Conservation (phyloP, 2,113 vertebrate genomes). For the Cavia aperea region DNA sequence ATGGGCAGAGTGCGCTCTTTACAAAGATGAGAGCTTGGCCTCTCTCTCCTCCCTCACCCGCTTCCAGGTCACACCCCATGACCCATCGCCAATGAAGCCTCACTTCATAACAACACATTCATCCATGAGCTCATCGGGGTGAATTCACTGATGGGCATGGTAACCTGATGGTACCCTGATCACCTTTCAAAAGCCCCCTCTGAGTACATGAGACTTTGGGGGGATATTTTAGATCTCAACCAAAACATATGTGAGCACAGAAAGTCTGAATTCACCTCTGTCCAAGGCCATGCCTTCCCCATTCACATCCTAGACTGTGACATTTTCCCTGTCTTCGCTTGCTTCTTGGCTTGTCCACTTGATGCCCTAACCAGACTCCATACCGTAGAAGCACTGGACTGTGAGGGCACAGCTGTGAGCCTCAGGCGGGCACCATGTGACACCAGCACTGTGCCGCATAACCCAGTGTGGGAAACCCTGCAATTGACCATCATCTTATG, state of each 20-base stretch:
- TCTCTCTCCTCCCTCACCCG: neutral
- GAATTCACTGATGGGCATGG: neutral
- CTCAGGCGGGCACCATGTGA: neutral
- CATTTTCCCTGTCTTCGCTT: accelerated
- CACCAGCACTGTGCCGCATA: neutral
- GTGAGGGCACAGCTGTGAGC: accelerated
- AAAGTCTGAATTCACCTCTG: neutral
- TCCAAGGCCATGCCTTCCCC: accelerated
- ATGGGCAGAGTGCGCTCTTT: neutral
- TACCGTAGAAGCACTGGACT: accelerated
- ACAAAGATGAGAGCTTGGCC: neutral
- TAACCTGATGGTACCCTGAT: neutral
- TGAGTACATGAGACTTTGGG: neutral
- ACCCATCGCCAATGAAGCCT: neutral
- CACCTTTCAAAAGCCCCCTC: neutral
- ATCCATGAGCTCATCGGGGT: neutral
- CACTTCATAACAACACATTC: neutral
- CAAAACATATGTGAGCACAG: neutral
- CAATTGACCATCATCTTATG: no score
- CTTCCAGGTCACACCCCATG: neutral
- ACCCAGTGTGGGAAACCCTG: no score
- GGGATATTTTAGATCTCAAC: neutral
- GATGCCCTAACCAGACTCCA: neutral
- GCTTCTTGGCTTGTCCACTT: no score
- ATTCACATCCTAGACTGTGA: accelerated